Evolutionary conservation across 2,113 vertebrate species (phyloP).

Genomic region (Sebastes schlegelii): DNA sequence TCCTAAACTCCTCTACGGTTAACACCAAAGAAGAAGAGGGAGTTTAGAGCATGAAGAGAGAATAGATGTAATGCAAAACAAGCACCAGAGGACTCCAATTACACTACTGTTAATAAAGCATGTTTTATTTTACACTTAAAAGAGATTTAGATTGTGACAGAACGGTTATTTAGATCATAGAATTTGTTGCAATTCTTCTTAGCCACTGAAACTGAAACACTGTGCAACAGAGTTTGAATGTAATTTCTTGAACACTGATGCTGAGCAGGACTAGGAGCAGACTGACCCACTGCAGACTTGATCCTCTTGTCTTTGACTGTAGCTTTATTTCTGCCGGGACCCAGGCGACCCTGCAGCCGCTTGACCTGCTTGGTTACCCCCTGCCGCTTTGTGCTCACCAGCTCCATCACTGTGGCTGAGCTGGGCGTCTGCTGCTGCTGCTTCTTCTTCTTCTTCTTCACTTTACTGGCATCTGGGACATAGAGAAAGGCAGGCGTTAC

Average conservation of each 20-base stretch:
- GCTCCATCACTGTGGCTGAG: constrained; percentile 61
- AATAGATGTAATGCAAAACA: no score
- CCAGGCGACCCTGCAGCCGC: constrained; percentile 71
- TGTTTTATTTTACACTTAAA: no score
- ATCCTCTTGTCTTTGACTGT: constrained; percentile 84
- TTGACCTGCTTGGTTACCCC: constrained; percentile 78
- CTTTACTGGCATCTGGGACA: constrained; percentile 45
- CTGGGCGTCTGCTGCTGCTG: constrained; percentile 52
- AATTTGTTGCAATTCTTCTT: no score
- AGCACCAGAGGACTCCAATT: no score
- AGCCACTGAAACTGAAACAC: no score
- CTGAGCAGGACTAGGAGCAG: background rate
- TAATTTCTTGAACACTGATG: background rate
- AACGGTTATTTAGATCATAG: no score
- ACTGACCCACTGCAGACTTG: constrained; percentile 81
- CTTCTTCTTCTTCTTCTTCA: constrained; percentile 47
- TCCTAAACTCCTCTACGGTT: constrained; percentile 80
- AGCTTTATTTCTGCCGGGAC: constrained; percentile 71
- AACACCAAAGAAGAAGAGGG: background rate
- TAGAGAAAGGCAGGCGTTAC: fast-evolving
- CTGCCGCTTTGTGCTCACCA: constrained; percentile 77
- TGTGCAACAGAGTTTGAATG: no score
- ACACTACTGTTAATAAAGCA: no score
- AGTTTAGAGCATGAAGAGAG: background rate
- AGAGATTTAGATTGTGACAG: no score